Evolutionary conservation across 2,888 invertebrate species (phyloP).

Genomic region (Mechanitis mazaeus): DNA sequence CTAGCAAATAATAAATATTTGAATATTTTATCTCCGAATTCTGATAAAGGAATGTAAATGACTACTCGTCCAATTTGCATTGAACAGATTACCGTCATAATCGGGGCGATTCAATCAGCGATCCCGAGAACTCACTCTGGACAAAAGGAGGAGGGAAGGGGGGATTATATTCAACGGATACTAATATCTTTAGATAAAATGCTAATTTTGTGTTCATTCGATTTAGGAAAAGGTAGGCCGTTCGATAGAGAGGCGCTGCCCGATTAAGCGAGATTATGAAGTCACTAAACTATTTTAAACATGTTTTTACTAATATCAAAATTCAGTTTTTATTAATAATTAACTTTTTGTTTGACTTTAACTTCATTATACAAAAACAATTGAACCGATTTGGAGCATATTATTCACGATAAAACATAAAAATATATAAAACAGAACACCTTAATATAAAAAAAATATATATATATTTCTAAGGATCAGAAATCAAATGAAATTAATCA

Average conservation of each 20-base stretch:
- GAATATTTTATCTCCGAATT: constrained; percentile 67
- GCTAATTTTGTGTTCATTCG: constrained; percentile 76
- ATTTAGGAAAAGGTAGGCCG: constrained; percentile 60
- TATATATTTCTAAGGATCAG: too few species aligned
- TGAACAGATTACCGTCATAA: constrained; percentile 76
- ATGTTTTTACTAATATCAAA: too few species aligned
- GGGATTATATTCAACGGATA: constrained; percentile 52
- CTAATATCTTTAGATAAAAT: constrained; percentile 74
- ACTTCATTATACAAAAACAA: too few species aligned
- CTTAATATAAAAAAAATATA: too few species aligned
- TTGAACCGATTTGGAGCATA: too few species aligned
- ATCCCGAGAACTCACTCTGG: constrained; percentile 61
- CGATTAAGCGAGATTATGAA: neutral
- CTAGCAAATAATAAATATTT: constrained; percentile 63
- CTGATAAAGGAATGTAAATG: constrained; percentile 74
- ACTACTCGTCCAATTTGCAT: constrained; percentile 74
- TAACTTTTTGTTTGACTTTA: too few species aligned
- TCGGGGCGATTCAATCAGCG: constrained; percentile 74
- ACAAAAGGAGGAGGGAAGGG: constrained; percentile 37
- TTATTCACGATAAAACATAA: too few species aligned
- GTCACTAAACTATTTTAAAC: neutral
- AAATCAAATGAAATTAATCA: too few species aligned
- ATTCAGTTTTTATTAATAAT: too few species aligned
- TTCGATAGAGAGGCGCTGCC: constrained; percentile 10
- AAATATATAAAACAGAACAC: too few species aligned